Evolutionary conservation across 2,113 vertebrate genomes (phyloP).

Genomic region (Nannobrachium achirus): DNA sequence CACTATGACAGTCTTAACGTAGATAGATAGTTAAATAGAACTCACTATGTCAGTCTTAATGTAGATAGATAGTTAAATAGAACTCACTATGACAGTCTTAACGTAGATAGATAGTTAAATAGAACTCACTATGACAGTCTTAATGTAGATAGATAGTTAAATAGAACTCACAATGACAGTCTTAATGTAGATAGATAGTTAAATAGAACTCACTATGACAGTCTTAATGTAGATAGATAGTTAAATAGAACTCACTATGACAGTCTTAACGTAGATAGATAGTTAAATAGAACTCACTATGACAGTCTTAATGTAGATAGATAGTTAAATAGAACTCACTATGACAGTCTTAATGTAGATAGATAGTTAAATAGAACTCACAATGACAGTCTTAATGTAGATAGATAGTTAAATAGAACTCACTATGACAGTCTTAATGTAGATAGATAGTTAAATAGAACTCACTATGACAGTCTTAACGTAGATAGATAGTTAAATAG

Average conservation of each 20-base stretch:
- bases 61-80: constrained; percentile 61
- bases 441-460: constrained; percentile 54
- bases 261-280: constrained; percentile 86
- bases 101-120: constrained; percentile 76
- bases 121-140: constrained; percentile 89
- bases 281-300: constrained; percentile 82
- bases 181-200: constrained; percentile 82
- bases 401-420: constrained; percentile 57
- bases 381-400: constrained; percentile 92
- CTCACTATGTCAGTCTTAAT: constrained; percentile 94
- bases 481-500: constrained; percentile 61
- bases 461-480: constrained; percentile 94
- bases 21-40: constrained; percentile 54
- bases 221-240: constrained; percentile 85
- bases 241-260: constrained; percentile 84
- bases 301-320: constrained; percentile 88
- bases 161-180: constrained; percentile 87
- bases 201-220: constrained; percentile 86
- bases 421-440: constrained; percentile 93
- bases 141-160: constrained; percentile 80
- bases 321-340: constrained; percentile 77
- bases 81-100: constrained; percentile 91
- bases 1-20: constrained; percentile 93
- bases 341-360: constrained; percentile 91
- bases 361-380: constrained; percentile 72